Evolutionary conservation across 2,797 vertebrate genomes (phyloP).

Genomic region (Tapirus indicus): DNA sequence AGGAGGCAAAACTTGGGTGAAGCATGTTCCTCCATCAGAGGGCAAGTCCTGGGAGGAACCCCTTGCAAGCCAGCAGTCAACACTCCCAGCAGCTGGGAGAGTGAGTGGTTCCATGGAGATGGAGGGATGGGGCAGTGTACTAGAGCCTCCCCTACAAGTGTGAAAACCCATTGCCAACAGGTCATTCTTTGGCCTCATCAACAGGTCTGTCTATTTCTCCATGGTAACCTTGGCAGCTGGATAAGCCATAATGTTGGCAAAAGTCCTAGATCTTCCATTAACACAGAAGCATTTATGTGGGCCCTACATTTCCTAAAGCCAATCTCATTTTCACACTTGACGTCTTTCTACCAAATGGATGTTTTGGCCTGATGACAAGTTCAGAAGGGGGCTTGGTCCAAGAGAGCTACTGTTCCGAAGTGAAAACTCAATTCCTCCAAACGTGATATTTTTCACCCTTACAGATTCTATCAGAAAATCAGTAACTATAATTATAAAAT

Average conservation of each 20-base stretch:
- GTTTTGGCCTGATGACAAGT: background rate
- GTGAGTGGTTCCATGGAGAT: background rate
- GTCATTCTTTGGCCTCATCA: background rate
- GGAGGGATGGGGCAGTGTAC: rapidly evolving
- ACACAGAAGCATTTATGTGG: background rate
- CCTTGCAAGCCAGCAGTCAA: background rate
- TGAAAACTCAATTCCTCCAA: background rate
- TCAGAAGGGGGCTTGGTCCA: background rate
- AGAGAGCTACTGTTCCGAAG: background rate
- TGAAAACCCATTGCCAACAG: background rate
- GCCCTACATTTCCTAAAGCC: background rate
- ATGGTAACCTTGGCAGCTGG: background rate
- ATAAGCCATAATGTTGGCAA: background rate
- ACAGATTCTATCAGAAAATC: background rate
- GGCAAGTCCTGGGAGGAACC: background rate
- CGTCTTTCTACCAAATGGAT: background rate
- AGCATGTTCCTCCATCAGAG: background rate
- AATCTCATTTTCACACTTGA: background rate
- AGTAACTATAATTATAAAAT: background rate
- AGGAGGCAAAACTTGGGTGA: background rate
- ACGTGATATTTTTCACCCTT: background rate
- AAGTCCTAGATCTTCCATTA: background rate
- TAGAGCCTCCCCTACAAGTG: background rate
- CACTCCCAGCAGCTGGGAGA: background rate
- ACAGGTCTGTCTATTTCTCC: background rate